Percentiles rank a stretch among this genome's conserved stretches.
Evolutionary conservation across 2,113 vertebrate species (phyloP).

Genomic region (Natator depressus): DNA sequence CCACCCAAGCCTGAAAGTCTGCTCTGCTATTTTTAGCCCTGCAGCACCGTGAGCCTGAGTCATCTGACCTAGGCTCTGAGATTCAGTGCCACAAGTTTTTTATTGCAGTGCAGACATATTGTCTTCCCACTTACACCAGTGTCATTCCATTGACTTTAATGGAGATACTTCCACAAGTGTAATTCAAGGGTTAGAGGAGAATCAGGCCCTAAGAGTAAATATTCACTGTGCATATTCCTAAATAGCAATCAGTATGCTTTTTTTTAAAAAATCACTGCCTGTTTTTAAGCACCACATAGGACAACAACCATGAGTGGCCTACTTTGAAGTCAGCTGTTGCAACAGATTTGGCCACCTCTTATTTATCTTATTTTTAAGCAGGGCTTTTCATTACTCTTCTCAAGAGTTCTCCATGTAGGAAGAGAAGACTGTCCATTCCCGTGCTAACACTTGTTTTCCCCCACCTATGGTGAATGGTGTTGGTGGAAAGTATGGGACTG

Average conservation of each 20-base stretch:
- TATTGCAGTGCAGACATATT: no score
- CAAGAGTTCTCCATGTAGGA: neutral
- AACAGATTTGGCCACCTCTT: neutral
- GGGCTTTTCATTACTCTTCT: neutral
- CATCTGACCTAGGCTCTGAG: no score
- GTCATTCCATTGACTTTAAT: no score
- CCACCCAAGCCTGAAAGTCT: no score
- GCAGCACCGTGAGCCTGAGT: no score
- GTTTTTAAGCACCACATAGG: neutral
- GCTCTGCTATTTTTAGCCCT: no score
- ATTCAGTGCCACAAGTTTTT: no score
- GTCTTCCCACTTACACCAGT: no score
- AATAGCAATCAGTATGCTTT: neutral
- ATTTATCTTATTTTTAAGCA: neutral
- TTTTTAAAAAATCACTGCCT: neutral
- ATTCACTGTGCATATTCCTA: neutral
- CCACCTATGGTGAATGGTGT: neutral
- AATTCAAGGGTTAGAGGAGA: neutral
- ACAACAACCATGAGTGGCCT: neutral
- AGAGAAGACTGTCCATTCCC: neutral
- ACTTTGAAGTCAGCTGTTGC: neutral
- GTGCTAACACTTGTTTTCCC: no score
- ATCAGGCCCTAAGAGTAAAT: neutral
- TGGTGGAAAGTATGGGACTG: neutral
- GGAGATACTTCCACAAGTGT: no score